Evolutionary conservation across 2,797 vertebrate species (phyloP).

Genomic region (Ispidina picta): DNA sequence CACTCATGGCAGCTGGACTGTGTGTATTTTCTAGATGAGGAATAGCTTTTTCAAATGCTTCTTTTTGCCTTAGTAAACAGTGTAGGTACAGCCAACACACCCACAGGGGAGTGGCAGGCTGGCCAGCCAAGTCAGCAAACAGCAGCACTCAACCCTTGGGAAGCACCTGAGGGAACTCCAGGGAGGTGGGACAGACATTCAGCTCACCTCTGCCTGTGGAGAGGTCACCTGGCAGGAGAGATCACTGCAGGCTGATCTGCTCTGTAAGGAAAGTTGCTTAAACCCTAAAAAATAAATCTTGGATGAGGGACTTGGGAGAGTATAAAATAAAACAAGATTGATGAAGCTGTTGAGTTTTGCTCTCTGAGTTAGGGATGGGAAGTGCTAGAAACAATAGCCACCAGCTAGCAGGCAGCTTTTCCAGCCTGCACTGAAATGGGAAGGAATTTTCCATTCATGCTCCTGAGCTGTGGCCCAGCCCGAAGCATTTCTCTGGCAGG

Average conservation of each 20-base stretch:
- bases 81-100: background rate
- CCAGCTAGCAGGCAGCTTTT: background rate
- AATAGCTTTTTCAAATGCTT: background rate
- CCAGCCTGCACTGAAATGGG: background rate
- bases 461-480: background rate
- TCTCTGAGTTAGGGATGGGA: background rate
- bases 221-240: background rate
- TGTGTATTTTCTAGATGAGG: background rate
- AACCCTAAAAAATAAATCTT: background rate
- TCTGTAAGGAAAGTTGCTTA: background rate
- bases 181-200: background rate
- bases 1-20: background rate
- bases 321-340: background rate
- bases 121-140: background rate
- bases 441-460: background rate
- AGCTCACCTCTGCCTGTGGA: rapidly evolving
- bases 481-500: background rate
- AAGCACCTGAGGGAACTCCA: background rate
- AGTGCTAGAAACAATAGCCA: background rate
- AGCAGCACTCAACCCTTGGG: background rate
- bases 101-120: background rate
- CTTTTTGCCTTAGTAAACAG: background rate
- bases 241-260: background rate
- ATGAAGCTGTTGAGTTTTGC: background rate
- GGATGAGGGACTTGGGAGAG: background rate